Evolutionary conservation across 2,113 vertebrate genomes (phyloP).

Genomic region (Melanerpes aurifrons): DNA sequence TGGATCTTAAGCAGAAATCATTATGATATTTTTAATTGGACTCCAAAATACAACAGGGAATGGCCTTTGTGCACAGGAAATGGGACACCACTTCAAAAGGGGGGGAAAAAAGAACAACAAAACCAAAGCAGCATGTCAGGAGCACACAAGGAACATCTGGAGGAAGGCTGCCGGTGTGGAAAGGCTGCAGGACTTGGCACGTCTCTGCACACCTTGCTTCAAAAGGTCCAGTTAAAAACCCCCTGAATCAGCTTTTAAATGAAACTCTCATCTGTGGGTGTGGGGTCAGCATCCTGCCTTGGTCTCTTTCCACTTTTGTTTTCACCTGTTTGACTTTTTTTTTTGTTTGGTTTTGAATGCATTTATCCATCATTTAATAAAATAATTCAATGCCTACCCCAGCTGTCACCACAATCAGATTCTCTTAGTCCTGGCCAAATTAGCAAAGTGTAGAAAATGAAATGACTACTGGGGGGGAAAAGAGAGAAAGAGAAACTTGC

Average conservation of each 20-base stretch:
- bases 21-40: neutral
- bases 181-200: conserved; percentile 50
- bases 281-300: neutral
- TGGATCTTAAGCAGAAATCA: neutral
- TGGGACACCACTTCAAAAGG: conserved; percentile 53
- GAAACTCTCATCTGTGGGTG: neutral
- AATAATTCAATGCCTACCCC: neutral
- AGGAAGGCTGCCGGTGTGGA: neutral
- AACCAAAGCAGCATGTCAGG: neutral
- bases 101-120: neutral
- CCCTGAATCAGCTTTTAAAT: neutral
- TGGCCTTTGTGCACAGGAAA: conserved; percentile 36
- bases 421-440: neutral
- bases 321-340: conserved; percentile 20
- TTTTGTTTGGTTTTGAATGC: neutral
- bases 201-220: conserved; percentile 54
- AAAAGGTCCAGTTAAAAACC: neutral
- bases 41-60: neutral
- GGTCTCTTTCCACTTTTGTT: neutral
- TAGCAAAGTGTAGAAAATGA: neutral
- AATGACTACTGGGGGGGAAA: neutral
- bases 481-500: neutral
- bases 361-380: conserved; percentile 11
- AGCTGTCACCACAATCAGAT: neutral
- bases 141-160: conserved; percentile 43